These are phyloP conservation scores for Diploptera punctata DNA, from an alignment of 2,888 invertebrate species.

Conservation along the genomic window DNA sequence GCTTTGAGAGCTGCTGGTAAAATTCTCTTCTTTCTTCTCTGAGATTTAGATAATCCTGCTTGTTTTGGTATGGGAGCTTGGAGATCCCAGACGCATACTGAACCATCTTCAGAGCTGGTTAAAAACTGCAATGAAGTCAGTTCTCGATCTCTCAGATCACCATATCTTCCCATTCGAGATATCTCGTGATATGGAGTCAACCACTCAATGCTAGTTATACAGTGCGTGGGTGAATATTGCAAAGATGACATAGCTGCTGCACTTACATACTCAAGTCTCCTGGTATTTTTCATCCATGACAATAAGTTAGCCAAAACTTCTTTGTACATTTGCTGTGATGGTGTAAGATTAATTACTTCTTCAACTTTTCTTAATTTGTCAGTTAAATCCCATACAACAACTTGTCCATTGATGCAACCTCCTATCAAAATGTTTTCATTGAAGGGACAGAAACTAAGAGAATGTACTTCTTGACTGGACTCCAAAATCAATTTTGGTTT, in stretches of 20 bases:
- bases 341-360: neutral
- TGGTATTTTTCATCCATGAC: neutral
- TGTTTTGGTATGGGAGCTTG: neutral
- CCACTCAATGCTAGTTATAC: neutral
- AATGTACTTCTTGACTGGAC: neutral
- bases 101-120: neutral
- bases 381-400: neutral
- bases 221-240: neutral
- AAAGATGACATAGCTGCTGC: neutral
- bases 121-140: neutral
- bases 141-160: neutral
- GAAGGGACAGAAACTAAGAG: neutral
- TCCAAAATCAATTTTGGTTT: neutral
- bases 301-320: neutral
- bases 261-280: neutral
- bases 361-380: conserved; percentile 5
- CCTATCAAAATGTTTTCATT: conserved; percentile 6
- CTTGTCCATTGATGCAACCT: neutral
- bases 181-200: neutral
- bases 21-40: neutral
- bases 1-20: neutral
- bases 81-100: neutral
- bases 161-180: neutral
- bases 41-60: neutral
- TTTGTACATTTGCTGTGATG: neutral